Base-by-base conservation (phyloP, 1,140 invertebrate genomes). In the Halesus radiatus region DNA sequence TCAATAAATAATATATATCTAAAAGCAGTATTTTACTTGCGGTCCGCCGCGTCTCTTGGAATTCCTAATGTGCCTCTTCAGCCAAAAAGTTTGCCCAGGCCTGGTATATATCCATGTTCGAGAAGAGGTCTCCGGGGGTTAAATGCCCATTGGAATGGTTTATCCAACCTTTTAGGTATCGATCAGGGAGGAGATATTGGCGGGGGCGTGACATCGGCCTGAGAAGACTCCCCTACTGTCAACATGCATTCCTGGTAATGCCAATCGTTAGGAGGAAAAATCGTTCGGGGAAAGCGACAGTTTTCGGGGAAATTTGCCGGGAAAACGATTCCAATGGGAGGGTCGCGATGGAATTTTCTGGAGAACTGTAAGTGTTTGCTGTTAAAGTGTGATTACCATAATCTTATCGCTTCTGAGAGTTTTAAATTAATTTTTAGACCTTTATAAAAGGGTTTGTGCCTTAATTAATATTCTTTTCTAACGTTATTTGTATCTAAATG, bases 251-350 rank as follows among this genome's bases (percentile, higher is more conserved):
- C 70, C 70, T 74, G 70, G 70, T 54, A 74, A 56, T 56, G 52
- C 70, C 70, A 74, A 74, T 74, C 70, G 70, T 54, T 56, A 56
- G 70, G 52, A 74, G 50, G 70, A 74, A 74, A 74, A 74, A 74
- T 74, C 50, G 50, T 74, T 74, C 50, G 20, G n/a, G 22, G 52
- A 74, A 74, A 54, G 37, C 37, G 66, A 52, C 66, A 70, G 32
- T 45, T 45, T 70, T 45, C 66, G n/a, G n/a, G 7, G 66, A 70
- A 50, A 68, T 68, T 68, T 50, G 15, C 32, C 26, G 32, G 32
- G 18, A 26, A 54, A 23, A 64, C 23, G 23, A 29, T 64, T 22
- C 13, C 18, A 70, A 16, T 45, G 66, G 64, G 37, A 50, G 18
- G 32, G 29, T n/a, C 53, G 53, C 32, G 32, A 8, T 37, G 7